Conservation (phyloP, 30 jellyfish, hydroid and myxozoan species). For the Turritopsis rubra region DNA sequence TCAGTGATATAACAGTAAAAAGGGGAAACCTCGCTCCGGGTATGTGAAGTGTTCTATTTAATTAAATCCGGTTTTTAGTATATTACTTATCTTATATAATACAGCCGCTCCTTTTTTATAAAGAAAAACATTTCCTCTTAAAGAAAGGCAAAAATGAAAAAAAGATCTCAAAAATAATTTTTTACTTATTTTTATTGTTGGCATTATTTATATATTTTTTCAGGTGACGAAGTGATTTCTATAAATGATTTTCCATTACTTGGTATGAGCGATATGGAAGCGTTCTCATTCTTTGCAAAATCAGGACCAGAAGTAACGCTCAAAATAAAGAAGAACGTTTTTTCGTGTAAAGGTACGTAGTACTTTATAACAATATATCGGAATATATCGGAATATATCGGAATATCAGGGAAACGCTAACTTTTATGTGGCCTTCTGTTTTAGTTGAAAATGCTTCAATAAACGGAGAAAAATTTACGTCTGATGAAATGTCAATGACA, state of each 20-base stretch:
- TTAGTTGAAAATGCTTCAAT: background rate
- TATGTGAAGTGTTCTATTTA: background rate
- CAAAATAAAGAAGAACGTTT: conserved; percentile 49
- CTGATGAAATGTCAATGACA: background rate
- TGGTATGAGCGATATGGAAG: conserved; percentile 82
- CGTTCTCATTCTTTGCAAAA: conserved; percentile 57
- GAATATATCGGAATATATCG: too few species aligned
- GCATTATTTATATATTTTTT: background rate
- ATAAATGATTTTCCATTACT: conserved; percentile 52
- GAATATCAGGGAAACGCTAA: too few species aligned
- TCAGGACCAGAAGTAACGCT: conserved; percentile 57
- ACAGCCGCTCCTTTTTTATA: too few species aligned
- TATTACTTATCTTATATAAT: background rate
- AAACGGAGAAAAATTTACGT: background rate
- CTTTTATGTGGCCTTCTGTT: too few species aligned
- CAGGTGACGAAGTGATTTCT: conserved; percentile 91
- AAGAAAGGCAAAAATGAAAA: too few species aligned
- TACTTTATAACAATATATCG: too few species aligned
- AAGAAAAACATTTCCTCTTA: too few species aligned
- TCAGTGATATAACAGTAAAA: conserved; percentile 16
- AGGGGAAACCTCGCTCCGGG: conserved; percentile 26
- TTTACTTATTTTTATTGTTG: background rate
- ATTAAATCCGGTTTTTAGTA: background rate
- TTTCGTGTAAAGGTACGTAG: conserved; percentile 42
- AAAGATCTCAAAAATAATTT: too few species aligned